These are phyloP conservation scores for Antechinus flavipes DNA, from an alignment of 2,113 vertebrate species.

Conservation along the genomic window DNA sequence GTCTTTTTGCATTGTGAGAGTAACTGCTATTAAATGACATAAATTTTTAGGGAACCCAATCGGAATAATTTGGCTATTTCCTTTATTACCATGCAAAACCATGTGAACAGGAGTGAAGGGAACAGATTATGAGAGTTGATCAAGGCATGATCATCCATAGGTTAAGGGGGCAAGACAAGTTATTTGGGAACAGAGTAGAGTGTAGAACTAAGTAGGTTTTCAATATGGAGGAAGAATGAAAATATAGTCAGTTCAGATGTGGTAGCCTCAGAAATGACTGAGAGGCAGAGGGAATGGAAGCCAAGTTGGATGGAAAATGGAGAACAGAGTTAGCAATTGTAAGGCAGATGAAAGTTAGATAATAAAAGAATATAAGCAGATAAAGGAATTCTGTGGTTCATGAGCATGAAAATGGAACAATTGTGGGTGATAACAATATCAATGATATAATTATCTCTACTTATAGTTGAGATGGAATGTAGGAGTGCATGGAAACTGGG, in stretches of 20 bases:
- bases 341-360: background rate
- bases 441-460: background rate
- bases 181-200: background rate
- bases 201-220: background rate
- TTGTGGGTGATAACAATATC: background rate
- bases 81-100: background rate
- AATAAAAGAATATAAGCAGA: background rate
- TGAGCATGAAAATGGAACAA: background rate
- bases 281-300: background rate
- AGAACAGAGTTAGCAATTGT: background rate
- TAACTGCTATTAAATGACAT: too few species aligned
- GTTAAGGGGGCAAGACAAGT: background rate
- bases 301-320: background rate
- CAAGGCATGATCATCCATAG: background rate
- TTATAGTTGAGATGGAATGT: background rate
- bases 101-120: background rate
- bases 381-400: background rate
- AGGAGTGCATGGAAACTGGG: background rate
- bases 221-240: background rate
- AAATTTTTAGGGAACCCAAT: too few species aligned
- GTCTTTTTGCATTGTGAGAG: too few species aligned
- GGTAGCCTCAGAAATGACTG: background rate
- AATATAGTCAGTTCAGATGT: background rate
- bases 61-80: background rate
- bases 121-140: background rate